These are phyloP conservation scores for Metacarcinus magister DNA, from an alignment of 2,888 invertebrate genomes.

Conservation along the genomic window DNA sequence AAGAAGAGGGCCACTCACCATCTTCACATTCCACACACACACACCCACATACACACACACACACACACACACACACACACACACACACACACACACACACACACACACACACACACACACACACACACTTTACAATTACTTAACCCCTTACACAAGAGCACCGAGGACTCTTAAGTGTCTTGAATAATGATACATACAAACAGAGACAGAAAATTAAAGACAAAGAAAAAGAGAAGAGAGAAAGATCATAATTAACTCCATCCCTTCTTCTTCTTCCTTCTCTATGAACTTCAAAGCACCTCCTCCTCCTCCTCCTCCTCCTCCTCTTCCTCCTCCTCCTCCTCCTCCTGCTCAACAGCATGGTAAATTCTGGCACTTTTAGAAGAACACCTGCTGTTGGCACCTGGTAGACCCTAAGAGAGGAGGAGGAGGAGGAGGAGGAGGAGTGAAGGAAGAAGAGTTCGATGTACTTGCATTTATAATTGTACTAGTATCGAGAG, in stretches of 20 bases:
- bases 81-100: slow-evolving; percentile 49
- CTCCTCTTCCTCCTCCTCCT: neutral
- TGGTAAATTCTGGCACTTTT: neutral
- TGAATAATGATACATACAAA: neutral
- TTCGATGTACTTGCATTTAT: slow-evolving; percentile 12
- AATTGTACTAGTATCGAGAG: neutral
- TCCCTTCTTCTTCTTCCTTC: neutral
- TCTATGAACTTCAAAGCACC: neutral
- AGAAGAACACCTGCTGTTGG: neutral
- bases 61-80: too few relatives aligned
- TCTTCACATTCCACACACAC: neutral
- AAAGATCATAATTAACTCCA: neutral
- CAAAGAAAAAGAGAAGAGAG: neutral
- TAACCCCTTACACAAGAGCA: neutral
- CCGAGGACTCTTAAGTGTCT: neutral
- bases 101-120: slow-evolving; percentile 57
- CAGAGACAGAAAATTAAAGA: neutral
- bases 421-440: neutral
- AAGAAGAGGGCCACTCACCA: neutral
- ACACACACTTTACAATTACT: neutral
- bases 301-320: neutral
- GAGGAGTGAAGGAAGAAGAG: slow-evolving; percentile 4
- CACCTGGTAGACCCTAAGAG: neutral
- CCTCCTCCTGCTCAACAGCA: neutral
- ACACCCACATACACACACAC: too few relatives aligned